Conservation (phyloP, 2,888 invertebrate genomes). For the Dimorphilus gyrociliatus region DNA sequence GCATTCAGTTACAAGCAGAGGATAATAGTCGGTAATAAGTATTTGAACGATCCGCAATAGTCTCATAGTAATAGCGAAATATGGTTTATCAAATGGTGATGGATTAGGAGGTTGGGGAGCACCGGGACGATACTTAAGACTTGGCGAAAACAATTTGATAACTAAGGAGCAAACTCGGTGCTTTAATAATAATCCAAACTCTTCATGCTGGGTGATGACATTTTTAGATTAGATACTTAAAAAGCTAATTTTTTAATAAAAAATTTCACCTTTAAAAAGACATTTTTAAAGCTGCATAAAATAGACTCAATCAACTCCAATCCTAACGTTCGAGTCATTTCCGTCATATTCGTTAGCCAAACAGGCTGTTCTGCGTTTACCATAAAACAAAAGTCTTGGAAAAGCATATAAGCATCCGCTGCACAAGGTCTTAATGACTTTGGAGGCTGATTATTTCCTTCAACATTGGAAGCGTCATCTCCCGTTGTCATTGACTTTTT, state of each 20-base stretch:
- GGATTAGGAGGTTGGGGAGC: slow-evolving; percentile 24
- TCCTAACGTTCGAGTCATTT: slow-evolving; percentile 92
- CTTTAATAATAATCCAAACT: slow-evolving; percentile 81
- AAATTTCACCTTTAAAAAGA: slow-evolving; percentile 39
- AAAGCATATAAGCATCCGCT: slow-evolving; percentile 75
- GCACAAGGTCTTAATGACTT: slow-evolving; percentile 71
- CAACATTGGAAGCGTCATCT: no score
- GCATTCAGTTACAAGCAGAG: slow-evolving; percentile 82
- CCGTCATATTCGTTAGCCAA: slow-evolving; percentile 86
- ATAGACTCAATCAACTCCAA: slow-evolving; percentile 84
- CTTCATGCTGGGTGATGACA: slow-evolving; percentile 80
- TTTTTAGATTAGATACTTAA: no score
- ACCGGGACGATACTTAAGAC: slow-evolving; percentile 68
- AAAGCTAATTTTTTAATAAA: no score
- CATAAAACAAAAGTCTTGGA: slow-evolving; percentile 85
- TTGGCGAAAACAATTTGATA: slow-evolving; percentile 94
- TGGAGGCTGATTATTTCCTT: slow-evolving; percentile 57
- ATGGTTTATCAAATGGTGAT: slow-evolving; percentile 57
- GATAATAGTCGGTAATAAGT: slow-evolving; percentile 80
- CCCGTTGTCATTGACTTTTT: no score
- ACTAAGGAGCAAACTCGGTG: slow-evolving; percentile 93
- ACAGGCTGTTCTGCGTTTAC: slow-evolving; percentile 89
- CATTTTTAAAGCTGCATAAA: slow-evolving; percentile 45
- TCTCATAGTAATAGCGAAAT: slow-evolving; percentile 90
- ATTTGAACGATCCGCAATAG: slow-evolving; percentile 77